Percentiles rank a stretch among this genome's conserved stretches.
phyloP scores from a whole-genome alignment of 2,797 vertebrate genomes.

The Silurus lanzhouensis region DNA sequence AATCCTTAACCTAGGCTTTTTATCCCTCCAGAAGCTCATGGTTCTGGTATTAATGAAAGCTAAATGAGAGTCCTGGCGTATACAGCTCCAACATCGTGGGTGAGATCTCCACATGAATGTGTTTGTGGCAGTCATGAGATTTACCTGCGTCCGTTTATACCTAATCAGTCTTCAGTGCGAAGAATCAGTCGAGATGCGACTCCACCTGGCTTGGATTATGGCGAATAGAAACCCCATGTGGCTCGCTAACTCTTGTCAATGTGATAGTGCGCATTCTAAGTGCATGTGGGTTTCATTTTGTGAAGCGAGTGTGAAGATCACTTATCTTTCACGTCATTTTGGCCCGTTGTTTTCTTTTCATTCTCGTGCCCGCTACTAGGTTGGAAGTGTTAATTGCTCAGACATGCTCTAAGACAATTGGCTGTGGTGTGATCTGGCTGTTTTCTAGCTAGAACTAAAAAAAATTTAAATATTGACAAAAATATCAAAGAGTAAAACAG shows the following conservation, averaged over 20 bases:
- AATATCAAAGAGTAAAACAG: not conserved
- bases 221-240: constrained; percentile 43
- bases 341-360: constrained; percentile 40
- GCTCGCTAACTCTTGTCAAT: constrained; percentile 58
- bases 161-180: constrained; percentile 62
- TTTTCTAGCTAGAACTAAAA: not conserved
- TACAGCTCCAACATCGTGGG: not conserved
- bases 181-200: constrained; percentile 43
- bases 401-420: not conserved
- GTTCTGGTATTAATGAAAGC: constrained; percentile 38
- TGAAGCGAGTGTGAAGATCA: constrained; percentile 54
- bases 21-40: constrained; percentile 16
- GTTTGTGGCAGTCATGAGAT: constrained; percentile 47
- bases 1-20: constrained; percentile 18
- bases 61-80: constrained; percentile 28
- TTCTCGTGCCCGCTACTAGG: constrained; percentile 36
- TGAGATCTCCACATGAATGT: constrained; percentile 49
- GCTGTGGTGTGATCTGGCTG: not conserved
- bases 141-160: constrained; percentile 52
- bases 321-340: constrained; percentile 56
- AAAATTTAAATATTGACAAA: not conserved
- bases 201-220: constrained; percentile 66
- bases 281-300: constrained; percentile 64
- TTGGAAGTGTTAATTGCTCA: not conserved
- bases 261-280: constrained; percentile 44